Base-by-base conservation (phyloP, 2,113 vertebrate genomes). In the Hippocampus mohnikei region DNA sequence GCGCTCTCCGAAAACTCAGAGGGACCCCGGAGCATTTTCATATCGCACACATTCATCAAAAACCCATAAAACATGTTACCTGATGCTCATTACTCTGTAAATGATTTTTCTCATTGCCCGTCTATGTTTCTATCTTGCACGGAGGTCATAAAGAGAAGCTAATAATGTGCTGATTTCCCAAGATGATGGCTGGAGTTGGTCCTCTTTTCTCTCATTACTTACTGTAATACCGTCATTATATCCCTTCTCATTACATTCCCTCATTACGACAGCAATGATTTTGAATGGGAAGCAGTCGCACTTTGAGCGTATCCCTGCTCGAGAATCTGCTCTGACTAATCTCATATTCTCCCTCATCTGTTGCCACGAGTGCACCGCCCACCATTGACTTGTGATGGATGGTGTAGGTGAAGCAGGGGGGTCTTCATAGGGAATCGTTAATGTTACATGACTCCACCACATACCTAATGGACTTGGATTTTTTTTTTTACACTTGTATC, bases 161-260 rank as follows among this genome's bases (percentile, higher is more conserved):
- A 82, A 84, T 88, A 88, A 86, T 62, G 1, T 67, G 60, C 71
- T 87, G 88, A 90, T 90, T 90, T 90, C 88, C 85, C 88, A 77
- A 0, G 78, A 84, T 25, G 79, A 78, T 80, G 71, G 23, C 79
- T 75, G 84, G 77, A 73, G 71, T 79, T 62, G 77, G 74, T 71
- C 67, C 73, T 72, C 73, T 53, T 78, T 85, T 81, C 80, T 86
- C 84, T 85, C 82, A 88, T 87, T 89, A 87, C 79, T 85, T 88
- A 88, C 78, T 77, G 80, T 66, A 79, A 85, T 83, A 85, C 75
- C 59, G 21, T 83, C 70, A 81, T 87, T 80, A 82, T 66, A 75
- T 66, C 73, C 65, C 74, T 80, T 77, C 80, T 81, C 85, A 86
- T 88, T 85, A 81, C 69, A 58, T 72, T 60, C 73, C 70, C 78